A percentile compares a stretch with the other conserved stretches of the same genome.
Conservation (phyloP, 2,888 invertebrate species). For the Epiblema foenella region DNA sequence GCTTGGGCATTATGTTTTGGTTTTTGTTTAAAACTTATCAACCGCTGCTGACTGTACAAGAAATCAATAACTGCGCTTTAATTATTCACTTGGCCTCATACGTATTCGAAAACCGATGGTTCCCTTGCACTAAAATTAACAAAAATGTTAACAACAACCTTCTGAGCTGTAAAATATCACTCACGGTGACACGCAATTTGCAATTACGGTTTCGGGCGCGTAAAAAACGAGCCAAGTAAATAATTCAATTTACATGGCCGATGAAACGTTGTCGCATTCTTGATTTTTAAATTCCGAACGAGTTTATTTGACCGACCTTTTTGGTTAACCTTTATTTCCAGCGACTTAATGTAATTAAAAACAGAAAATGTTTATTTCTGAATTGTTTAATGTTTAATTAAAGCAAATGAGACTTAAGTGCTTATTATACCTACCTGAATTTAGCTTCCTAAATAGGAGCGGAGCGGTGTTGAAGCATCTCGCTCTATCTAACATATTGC, state of each 20-base stretch:
- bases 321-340: slow-evolving; percentile 17
- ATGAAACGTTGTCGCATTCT: slow-evolving; percentile 27
- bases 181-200: slow-evolving; percentile 26
- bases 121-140: slow-evolving; percentile 18
- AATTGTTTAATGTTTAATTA: slow-evolving; percentile 1
- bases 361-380: slow-evolving; percentile 6
- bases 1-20: too few species aligned
- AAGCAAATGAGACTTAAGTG: not conserved
- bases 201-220: slow-evolving; percentile 22
- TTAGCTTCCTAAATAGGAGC: too few species aligned
- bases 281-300: slow-evolving; percentile 21
- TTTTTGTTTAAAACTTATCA: not conserved
- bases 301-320: slow-evolving; percentile 31
- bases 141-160: slow-evolving; percentile 26
- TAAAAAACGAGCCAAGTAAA: slow-evolving; percentile 27
- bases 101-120: slow-evolving; percentile 11
- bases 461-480: too few species aligned
- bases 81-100: slow-evolving; percentile 14
- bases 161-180: slow-evolving; percentile 26
- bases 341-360: slow-evolving; percentile 11
- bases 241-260: slow-evolving; percentile 25
- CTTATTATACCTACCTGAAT: too few species aligned
- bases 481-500: too few species aligned
- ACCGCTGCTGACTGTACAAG: slow-evolving; percentile 10
- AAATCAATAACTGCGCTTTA: slow-evolving; percentile 6